Percentiles rank a stretch among this genome's conserved stretches.
Conservation (phyloP, 2,113 vertebrate genomes). For the Marmota flaviventris region DNA sequence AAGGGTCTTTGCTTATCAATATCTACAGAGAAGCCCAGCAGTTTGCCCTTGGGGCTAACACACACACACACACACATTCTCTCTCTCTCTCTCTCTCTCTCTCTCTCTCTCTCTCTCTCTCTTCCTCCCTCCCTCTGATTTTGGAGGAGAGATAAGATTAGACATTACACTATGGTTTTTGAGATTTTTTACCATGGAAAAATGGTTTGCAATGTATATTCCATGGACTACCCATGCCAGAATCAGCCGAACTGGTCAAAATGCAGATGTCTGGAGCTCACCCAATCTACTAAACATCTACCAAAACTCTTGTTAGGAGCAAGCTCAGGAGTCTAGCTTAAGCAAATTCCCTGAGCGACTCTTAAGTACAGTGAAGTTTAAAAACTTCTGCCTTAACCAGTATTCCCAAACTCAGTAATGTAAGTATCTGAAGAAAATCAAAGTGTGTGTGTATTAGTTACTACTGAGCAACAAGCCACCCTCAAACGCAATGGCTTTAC, state of each 20-base stretch:
- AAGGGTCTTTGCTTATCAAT: not conserved
- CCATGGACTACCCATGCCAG: not conserved
- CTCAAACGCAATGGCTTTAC: not conserved
- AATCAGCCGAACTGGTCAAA: not conserved
- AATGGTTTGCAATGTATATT: not conserved
- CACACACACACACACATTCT: no score
- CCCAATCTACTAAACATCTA: not conserved
- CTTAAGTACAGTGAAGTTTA: not conserved
- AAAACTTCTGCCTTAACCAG: not conserved
- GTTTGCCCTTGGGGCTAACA: not conserved
- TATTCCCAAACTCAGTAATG: not conserved
- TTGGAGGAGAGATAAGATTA: not conserved
- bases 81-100: no score
- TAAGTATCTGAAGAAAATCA: not conserved
- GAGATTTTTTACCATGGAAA: not conserved
- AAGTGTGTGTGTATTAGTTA: not conserved
- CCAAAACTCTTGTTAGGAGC: not conserved
- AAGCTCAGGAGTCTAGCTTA: not conserved
- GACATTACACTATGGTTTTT: not conserved
- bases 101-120: no score
- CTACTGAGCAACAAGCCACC: not conserved
- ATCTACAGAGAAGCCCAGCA: not conserved
- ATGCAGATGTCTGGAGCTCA: not conserved
- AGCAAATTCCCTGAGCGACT: not conserved
- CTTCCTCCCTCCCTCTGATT: no score